Percentiles rank a stretch among this genome's conserved stretches.
Conservation (phyloP, 2,797 vertebrate species). For the Chrysocyon brachyurus region DNA sequence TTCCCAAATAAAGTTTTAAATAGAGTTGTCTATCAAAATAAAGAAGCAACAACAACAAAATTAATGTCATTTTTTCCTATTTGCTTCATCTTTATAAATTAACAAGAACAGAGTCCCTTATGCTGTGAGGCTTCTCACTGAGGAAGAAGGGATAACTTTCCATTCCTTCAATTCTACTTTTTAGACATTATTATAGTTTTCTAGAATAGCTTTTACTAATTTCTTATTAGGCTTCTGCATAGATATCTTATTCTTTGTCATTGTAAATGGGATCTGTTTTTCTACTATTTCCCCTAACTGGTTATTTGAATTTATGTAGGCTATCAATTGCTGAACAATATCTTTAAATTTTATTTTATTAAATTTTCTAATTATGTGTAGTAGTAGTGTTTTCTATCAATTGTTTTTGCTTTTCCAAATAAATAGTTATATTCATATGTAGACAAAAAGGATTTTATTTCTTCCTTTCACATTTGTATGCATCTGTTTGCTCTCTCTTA, state of each 20-base stretch:
- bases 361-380: neutral
- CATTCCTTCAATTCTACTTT: neutral
- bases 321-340: neutral
- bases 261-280: neutral
- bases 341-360: neutral
- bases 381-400: neutral
- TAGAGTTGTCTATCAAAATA: neutral
- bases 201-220: neutral
- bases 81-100: neutral
- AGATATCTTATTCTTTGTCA: neutral
- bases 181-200: neutral
- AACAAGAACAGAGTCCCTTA: neutral
- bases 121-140: neutral
- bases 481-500: neutral
- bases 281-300: neutral
- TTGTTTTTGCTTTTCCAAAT: neutral
- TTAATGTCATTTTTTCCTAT: neutral
- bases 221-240: neutral
- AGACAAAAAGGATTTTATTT: neutral
- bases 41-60: too few relatives aligned
- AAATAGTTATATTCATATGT: neutral
- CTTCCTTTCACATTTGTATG: neutral
- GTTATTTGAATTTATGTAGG: neutral
- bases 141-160: neutral
- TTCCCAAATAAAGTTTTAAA: neutral